These are phyloP conservation scores for Tadarida brasiliensis DNA, from an alignment of 2,797 vertebrate species.

Conservation along the genomic window DNA sequence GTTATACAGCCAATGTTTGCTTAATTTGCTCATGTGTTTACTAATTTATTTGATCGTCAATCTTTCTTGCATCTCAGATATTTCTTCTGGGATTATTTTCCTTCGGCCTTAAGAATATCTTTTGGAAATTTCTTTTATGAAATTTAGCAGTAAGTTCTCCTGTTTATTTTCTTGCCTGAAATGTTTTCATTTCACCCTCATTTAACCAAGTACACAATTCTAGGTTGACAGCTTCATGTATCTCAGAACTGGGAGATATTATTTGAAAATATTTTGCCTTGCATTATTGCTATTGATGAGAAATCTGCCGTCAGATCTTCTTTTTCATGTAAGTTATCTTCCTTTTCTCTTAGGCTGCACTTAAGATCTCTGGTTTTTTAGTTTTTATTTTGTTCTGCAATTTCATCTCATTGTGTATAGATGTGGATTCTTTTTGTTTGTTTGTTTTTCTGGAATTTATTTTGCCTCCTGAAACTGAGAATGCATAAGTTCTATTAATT, in stretches of 20 bases:
- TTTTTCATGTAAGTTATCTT: neutral
- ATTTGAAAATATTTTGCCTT: neutral
- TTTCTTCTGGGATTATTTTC: neutral
- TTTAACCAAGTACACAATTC: neutral
- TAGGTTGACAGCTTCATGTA: neutral
- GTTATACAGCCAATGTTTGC: neutral
- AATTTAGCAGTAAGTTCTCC: neutral
- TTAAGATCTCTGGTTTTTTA: neutral
- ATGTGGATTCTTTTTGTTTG: neutral
- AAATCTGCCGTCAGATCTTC: neutral
- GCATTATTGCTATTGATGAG: neutral
- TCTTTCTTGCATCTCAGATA: conserved; percentile 11
- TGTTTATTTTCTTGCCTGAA: neutral
- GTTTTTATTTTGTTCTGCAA: neutral
- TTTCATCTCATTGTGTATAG: neutral
- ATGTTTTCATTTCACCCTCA: neutral
- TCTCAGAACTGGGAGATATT: neutral
- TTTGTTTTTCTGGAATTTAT: neutral
- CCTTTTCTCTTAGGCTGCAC: neutral
- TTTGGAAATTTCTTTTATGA: neutral
- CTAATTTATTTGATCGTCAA: neutral
- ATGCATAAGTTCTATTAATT: neutral
- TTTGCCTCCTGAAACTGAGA: neutral
- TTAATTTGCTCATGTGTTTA: neutral
- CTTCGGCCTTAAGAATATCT: neutral